Evolutionary conservation across 1,140 invertebrate species (phyloP).

Genomic region (Ganaspis sp.): DNA sequence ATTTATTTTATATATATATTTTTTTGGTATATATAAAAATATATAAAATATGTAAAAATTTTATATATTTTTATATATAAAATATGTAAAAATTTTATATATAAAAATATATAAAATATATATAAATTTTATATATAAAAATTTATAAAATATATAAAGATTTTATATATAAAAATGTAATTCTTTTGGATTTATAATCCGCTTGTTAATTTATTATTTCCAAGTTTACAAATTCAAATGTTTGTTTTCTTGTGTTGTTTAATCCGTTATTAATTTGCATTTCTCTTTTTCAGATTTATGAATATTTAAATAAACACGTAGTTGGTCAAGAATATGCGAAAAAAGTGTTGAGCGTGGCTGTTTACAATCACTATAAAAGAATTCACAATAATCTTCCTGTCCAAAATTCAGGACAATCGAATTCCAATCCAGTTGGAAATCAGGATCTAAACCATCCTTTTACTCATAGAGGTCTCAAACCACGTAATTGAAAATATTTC

Average conservation of each 20-base stretch:
- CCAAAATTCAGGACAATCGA: slow-evolving; percentile 70
- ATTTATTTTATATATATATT: too few species aligned
- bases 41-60: too few species aligned
- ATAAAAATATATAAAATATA: too few species aligned
- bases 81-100: too few species aligned
- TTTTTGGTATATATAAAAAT: too few species aligned
- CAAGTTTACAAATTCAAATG: too few species aligned
- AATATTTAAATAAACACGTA: slow-evolving; percentile 96
- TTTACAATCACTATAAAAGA: slow-evolving; percentile 99
- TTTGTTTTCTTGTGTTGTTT: background rate
- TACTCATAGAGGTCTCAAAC: slow-evolving; percentile 83
- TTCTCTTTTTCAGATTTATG: slow-evolving; percentile 87
- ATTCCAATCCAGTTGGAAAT: slow-evolving; percentile 77
- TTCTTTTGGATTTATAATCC: too few species aligned
- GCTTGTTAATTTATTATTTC: too few species aligned
- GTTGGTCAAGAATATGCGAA: slow-evolving; percentile 99
- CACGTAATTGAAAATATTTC: slow-evolving; percentile 69
- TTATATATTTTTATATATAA: too few species aligned
- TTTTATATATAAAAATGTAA: too few species aligned
- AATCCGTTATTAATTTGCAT: slow-evolving; percentile 27
- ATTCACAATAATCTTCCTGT: slow-evolving; percentile 94
- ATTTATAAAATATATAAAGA: too few species aligned
- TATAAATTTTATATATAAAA: too few species aligned
- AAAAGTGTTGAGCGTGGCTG: slow-evolving; percentile 98
- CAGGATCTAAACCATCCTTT: slow-evolving; percentile 83